A percentile compares a stretch with the other conserved stretches of the same genome.
phyloP scores from a whole-genome alignment of 2,888 invertebrate genomes.

The Phyto melanocephala region DNA sequence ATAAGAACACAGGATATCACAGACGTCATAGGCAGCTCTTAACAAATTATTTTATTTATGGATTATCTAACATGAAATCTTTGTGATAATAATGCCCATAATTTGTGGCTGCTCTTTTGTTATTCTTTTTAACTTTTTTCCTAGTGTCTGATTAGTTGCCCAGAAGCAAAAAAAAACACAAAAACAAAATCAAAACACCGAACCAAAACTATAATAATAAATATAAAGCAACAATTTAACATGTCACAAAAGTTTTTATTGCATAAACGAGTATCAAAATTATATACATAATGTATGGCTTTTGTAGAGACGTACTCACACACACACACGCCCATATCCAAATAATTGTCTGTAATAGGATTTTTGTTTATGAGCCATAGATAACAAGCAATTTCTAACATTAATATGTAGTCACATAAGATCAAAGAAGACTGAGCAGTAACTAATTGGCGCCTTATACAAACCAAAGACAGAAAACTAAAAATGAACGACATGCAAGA shows the following conservation, averaged over 20 bases:
- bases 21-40: neutral
- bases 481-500: no score
- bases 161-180: conserved; percentile 2
- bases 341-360: neutral
- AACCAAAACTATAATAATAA: neutral
- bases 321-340: no score
- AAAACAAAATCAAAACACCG: neutral
- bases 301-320: no score
- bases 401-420: no score
- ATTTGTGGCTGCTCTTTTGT: conserved; percentile 12
- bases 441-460: no score
- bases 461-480: no score
- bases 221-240: conserved; percentile 26
- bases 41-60: conserved; percentile 30
- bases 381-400: no score
- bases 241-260: conserved; percentile 1
- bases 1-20: neutral
- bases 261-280: neutral
- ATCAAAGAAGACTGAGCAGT: no score
- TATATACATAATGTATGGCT: no score
- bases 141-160: neutral
- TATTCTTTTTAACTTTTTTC: neutral
- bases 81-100: conserved; percentile 39
- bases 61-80: conserved; percentile 28
- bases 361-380: no score